Percentiles rank a stretch among this genome's conserved stretches.
Conservation (phyloP, 2,888 invertebrate species). For the Orthonevra nobilis region DNA sequence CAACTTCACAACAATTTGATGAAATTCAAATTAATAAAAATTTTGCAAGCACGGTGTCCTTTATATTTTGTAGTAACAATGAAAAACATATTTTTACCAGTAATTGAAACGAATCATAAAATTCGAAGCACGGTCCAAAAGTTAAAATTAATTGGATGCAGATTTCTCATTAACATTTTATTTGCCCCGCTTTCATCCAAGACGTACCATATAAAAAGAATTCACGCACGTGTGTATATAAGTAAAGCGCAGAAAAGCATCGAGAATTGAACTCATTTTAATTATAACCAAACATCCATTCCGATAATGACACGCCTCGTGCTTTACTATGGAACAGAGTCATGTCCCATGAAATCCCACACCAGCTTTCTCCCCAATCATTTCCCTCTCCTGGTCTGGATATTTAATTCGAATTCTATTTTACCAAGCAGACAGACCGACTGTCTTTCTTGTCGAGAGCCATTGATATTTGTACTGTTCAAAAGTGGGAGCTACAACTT, state of each 20-base stretch:
- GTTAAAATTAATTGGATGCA: slow-evolving; percentile 53
- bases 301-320: slow-evolving; percentile 33
- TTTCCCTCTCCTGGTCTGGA: slow-evolving; percentile 26
- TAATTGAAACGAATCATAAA: slow-evolving; percentile 11
- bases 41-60: slow-evolving; percentile 2
- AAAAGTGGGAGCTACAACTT: neutral
- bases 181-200: slow-evolving; percentile 15
- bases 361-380: slow-evolving; percentile 1
- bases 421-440: slow-evolving; percentile 28
- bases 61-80: slow-evolving; percentile 18
- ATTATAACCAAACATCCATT: slow-evolving; percentile 62
- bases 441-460: slow-evolving; percentile 37
- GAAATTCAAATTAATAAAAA: slow-evolving; percentile 15
- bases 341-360: slow-evolving; percentile 6
- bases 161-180: slow-evolving; percentile 49
- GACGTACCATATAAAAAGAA: no score
- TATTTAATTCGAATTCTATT: slow-evolving; percentile 52
- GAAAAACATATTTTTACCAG: slow-evolving; percentile 12
- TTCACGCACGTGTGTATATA: no score
- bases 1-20: no score
- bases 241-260: slow-evolving; percentile 24
- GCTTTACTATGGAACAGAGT: neutral
- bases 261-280: slow-evolving; percentile 46
- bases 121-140: slow-evolving; percentile 27
- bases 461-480: slow-evolving; percentile 51